These are phyloP conservation scores for Notolabrus celidotus DNA, from an alignment of 2,797 vertebrate genomes.

Conservation along the genomic window DNA sequence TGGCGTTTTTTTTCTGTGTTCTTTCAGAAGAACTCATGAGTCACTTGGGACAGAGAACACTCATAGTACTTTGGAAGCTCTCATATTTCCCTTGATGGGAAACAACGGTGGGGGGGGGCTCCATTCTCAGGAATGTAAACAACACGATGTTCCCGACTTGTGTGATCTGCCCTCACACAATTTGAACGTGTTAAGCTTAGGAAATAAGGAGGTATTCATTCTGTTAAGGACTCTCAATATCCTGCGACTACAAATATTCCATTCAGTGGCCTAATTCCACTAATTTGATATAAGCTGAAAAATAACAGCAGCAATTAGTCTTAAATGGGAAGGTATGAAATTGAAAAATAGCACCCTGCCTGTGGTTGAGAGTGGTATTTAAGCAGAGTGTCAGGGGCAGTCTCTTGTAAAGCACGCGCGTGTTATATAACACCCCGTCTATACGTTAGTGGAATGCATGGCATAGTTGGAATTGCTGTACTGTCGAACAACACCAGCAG, in stretches of 20 bases:
- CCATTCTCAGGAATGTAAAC: conserved; percentile 79
- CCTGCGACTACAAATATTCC: conserved; percentile 53
- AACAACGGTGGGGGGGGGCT: conserved; percentile 64
- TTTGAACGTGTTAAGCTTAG: conserved; percentile 45
- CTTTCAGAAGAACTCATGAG: conserved; percentile 72
- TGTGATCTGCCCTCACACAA: conserved; percentile 61
- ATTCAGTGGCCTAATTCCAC: conserved; percentile 53
- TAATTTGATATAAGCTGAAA: conserved; percentile 63
- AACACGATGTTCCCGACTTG: conserved; percentile 64
- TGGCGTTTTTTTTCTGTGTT: neutral
- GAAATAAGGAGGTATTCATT: conserved; percentile 45
- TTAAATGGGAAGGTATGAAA: conserved; percentile 63
- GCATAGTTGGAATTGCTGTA: conserved; percentile 70
- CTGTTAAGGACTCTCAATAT: conserved; percentile 38
- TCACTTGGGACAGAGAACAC: conserved; percentile 73
- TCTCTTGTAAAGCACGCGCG: conserved; percentile 42
- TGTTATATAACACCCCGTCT: conserved; percentile 52
- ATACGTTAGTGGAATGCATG: conserved; percentile 61
- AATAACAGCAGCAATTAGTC: conserved; percentile 61
- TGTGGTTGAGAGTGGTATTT: conserved; percentile 54
- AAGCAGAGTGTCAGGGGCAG: conserved; percentile 41
- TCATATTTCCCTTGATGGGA: conserved; percentile 79
- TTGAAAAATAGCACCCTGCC: conserved; percentile 56
- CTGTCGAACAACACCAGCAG: conserved; percentile 40
- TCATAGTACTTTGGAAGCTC: conserved; percentile 76